Conservation (phyloP, 2,113 vertebrate species). For the Willisornis vidua region DNA sequence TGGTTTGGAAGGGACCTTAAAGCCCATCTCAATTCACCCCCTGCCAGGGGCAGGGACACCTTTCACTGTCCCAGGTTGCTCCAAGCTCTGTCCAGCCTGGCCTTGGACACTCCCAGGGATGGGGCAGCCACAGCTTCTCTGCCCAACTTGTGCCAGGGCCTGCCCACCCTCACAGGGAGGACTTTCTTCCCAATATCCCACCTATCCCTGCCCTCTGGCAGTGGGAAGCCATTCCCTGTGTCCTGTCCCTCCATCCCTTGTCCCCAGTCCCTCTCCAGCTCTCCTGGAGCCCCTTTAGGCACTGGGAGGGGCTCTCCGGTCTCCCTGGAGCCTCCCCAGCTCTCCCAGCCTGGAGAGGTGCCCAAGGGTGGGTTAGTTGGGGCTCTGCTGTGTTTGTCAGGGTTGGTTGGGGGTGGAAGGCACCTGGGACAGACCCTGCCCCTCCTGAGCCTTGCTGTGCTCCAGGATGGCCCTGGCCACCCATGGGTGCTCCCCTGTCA, state of each 20-base stretch:
- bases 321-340: not conserved
- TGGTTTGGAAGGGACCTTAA: not conserved
- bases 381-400: not conserved
- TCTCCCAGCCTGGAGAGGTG: not conserved
- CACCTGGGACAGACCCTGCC: not conserved
- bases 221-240: not conserved
- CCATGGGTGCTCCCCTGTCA: not conserved
- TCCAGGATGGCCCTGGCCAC: accelerated
- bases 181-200: not conserved
- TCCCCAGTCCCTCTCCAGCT: not conserved
- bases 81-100: accelerated
- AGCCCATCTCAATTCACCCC: accelerated
- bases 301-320: not conserved
- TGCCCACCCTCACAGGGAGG: accelerated
- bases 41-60: not conserved
- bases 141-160: accelerated
- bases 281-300: not conserved
- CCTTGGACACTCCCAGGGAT: not conserved
- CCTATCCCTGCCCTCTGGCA: not conserved
- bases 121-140: not conserved
- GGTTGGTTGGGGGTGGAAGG: not conserved
- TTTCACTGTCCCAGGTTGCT: accelerated
- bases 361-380: accelerated
- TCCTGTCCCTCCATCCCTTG: not conserved
- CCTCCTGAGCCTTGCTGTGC: not conserved